These are phyloP conservation scores for Daktulosphaira vitifoliae DNA, from an alignment of 1,140 invertebrate genomes.

Conservation along the genomic window DNA sequence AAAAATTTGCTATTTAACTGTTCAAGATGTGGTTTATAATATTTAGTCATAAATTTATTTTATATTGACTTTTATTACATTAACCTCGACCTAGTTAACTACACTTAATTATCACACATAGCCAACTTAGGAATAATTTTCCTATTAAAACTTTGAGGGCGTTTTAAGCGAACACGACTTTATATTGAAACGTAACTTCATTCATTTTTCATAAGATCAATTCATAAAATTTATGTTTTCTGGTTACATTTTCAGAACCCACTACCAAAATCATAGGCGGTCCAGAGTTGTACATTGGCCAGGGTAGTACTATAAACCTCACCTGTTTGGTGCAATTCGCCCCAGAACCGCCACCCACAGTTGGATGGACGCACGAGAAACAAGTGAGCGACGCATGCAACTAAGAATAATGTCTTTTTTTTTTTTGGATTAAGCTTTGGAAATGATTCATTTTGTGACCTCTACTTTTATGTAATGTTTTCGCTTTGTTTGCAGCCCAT, in stretches of 20 bases:
- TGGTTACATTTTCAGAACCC: slow-evolving; percentile 59
- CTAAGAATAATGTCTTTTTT: slow-evolving; percentile 22
- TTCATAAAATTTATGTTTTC: no score
- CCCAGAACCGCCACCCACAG: slow-evolving; percentile 67
- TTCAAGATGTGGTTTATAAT: no score
- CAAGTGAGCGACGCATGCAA: slow-evolving; percentile 49
- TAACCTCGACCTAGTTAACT: no score
- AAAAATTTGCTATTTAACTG: no score
- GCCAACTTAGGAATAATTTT: no score
- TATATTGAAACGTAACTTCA: no score
- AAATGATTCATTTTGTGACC: slow-evolving; percentile 21
- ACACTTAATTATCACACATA: no score
- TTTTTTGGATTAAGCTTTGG: slow-evolving; percentile 7
- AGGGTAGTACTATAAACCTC: slow-evolving; percentile 77
- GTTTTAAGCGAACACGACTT: no score
- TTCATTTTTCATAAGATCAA: no score
- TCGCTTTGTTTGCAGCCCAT: slow-evolving; percentile 44
- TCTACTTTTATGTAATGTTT: slow-evolving; percentile 3
- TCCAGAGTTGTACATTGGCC: slow-evolving; percentile 71
- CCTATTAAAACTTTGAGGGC: no score
- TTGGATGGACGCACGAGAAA: slow-evolving; percentile 72
- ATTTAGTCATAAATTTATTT: no score
- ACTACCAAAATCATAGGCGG: slow-evolving; percentile 73
- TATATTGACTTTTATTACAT: no score
- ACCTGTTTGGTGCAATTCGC: slow-evolving; percentile 74